phyloP scores from a whole-genome alignment of 2,888 invertebrate species.

The Trichogramma dendrolimi region DNA sequence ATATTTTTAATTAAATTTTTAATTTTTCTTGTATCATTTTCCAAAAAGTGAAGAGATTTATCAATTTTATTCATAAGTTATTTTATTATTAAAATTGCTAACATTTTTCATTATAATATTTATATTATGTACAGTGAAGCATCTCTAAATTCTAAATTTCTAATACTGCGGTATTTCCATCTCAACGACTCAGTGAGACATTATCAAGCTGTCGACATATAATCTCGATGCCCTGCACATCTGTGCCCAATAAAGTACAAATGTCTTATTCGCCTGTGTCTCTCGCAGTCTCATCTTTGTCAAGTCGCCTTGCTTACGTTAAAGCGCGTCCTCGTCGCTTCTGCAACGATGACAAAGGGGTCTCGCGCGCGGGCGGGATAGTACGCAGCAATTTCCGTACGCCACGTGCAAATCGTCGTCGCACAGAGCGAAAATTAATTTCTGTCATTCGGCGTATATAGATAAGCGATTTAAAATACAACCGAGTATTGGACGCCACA shows the following conservation, averaged over 20 bases:
- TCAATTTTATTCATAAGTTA: no score
- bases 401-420: conserved; percentile 35
- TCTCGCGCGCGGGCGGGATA: no score
- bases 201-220: conserved; percentile 36
- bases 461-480: no score
- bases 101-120: no score
- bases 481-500: no score
- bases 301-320: conserved; percentile 25
- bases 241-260: conserved; percentile 40
- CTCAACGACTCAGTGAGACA: conserved; percentile 17
- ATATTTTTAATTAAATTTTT: no score
- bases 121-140: no score
- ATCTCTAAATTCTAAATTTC: no score
- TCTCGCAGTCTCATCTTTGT: conserved; percentile 4
- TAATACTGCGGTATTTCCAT: no score
- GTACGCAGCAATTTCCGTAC: conserved; percentile 38
- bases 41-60: no score
- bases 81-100: no score
- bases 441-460: conserved; percentile 36
- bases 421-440: conserved; percentile 39
- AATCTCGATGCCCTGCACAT: conserved; percentile 39
- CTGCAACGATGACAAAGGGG: conserved; percentile 34
- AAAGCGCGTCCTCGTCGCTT: conserved; percentile 27
- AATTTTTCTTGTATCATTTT: no score
- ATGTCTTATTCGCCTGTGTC: conserved; percentile 19